Percentiles rank a stretch among this genome's conserved stretches.
phyloP scores from a whole-genome alignment of 2,888 invertebrate species.

The Hirtodrosophila duncani region DNA sequence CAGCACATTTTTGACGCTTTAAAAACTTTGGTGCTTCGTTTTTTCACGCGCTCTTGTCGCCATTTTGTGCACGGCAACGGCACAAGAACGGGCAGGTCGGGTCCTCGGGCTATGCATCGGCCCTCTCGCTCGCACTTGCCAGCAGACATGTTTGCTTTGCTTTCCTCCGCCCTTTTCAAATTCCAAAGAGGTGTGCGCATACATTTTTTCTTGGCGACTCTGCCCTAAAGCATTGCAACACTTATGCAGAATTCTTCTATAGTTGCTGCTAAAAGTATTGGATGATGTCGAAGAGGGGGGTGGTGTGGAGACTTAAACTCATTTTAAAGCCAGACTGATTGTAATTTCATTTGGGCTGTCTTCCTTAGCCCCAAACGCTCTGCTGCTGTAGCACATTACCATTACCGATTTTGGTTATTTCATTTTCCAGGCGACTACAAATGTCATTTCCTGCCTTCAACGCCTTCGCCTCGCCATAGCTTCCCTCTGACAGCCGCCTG shows the following conservation, averaged over 20 bases:
- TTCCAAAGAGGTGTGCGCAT: slow-evolving; percentile 63
- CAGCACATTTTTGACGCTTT: slow-evolving; percentile 55
- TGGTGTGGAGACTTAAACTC: slow-evolving; percentile 34
- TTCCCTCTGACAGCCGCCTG: no score
- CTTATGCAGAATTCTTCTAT: slow-evolving; percentile 42
- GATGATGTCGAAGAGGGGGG: not conserved
- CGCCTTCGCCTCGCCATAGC: not conserved
- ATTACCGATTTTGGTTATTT: slow-evolving; percentile 57
- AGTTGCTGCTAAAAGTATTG: slow-evolving; percentile 29
- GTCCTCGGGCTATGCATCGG: slow-evolving; percentile 9
- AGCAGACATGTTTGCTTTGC: slow-evolving; percentile 32
- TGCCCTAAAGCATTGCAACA: slow-evolving; percentile 55
- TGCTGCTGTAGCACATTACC: slow-evolving; percentile 28
- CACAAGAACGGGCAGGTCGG: slow-evolving; percentile 25
- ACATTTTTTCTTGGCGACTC: slow-evolving; percentile 40
- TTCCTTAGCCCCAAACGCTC: not conserved
- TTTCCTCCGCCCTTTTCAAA: slow-evolving; percentile 26
- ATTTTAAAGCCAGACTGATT: slow-evolving; percentile 64
- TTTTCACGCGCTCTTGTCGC: slow-evolving; percentile 46
- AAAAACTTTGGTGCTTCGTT: slow-evolving; percentile 36
- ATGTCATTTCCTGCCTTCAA: slow-evolving; percentile 55
- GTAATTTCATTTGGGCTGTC: slow-evolving; percentile 54
- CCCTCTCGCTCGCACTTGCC: not conserved
- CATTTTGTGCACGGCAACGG: slow-evolving; percentile 48
- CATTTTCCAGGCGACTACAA: slow-evolving; percentile 60